These are phyloP conservation scores for Hyles euphorbiae DNA, from an alignment of 1,140 invertebrate species.

Conservation along the genomic window DNA sequence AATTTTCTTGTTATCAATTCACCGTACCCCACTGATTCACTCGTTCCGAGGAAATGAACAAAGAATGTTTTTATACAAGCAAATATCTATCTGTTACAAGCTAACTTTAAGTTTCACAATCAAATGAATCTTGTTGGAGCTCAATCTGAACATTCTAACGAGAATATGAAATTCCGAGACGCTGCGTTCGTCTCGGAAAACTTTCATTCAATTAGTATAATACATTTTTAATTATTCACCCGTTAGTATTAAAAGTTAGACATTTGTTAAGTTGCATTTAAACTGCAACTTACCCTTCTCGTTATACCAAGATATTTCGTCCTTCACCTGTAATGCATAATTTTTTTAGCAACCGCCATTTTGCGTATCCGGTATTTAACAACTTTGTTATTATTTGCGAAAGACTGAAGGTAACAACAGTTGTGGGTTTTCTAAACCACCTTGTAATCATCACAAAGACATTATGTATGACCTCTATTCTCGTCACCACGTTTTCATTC, in stretches of 20 bases:
- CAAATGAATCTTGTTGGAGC: slow-evolving; percentile 19
- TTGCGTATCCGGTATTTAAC: too few relatives aligned
- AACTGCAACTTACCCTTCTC: too few relatives aligned
- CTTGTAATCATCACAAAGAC: too few relatives aligned
- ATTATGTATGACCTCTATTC: too few relatives aligned
- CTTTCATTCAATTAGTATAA: slow-evolving; percentile 33
- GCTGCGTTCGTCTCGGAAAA: slow-evolving; percentile 12
- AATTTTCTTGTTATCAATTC: too few relatives aligned
- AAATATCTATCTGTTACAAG: slow-evolving; percentile 1
- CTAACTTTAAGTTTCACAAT: slow-evolving; percentile 18
- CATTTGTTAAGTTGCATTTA: slow-evolving; percentile 12
- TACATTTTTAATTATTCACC: slow-evolving; percentile 38
- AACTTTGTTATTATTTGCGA: too few relatives aligned
- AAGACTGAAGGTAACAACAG: too few relatives aligned
- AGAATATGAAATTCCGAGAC: slow-evolving; percentile 33
- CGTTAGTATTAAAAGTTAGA: slow-evolving; percentile 29
- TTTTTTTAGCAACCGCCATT: too few relatives aligned
- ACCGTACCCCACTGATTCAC: not conserved
- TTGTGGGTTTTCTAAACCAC: too few relatives aligned
- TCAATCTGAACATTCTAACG: slow-evolving; percentile 28
- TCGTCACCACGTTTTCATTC: too few relatives aligned
- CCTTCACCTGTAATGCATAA: too few relatives aligned
- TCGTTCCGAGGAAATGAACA: slow-evolving; percentile 3
- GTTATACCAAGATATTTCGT: too few relatives aligned
- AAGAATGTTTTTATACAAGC: slow-evolving; percentile 11